phyloP scores from a whole-genome alignment of 2,888 invertebrate genomes.

The Euplagia quadripunctaria region DNA sequence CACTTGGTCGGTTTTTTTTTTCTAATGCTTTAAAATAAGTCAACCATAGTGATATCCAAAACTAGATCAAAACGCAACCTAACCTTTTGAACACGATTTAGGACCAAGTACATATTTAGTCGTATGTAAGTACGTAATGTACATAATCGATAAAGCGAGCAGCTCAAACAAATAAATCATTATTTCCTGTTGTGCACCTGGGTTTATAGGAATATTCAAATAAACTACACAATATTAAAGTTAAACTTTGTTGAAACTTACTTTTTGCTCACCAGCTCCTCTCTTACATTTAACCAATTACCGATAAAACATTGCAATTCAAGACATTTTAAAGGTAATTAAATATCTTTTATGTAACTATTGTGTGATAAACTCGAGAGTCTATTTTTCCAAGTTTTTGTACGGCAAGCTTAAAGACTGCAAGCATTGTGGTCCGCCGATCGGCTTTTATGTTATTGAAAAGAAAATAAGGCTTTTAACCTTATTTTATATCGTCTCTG shows the following conservation, averaged over 20 bases:
- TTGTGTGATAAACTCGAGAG: neutral
- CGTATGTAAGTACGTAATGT: too few relatives aligned
- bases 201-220: neutral
- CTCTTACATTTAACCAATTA: constrained; percentile 7
- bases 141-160: too few relatives aligned
- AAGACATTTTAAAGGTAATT: constrained; percentile 7
- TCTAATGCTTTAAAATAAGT: too few relatives aligned
- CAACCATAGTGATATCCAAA: too few relatives aligned
- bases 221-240: neutral
- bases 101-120: too few relatives aligned
- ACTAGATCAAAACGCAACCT: too few relatives aligned
- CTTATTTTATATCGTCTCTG: neutral
- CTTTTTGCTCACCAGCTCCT: neutral
- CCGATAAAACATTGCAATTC: constrained; percentile 8
- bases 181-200: neutral
- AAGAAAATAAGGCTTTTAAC: constrained; percentile 1
- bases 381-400: constrained; percentile 23
- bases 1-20: too few relatives aligned
- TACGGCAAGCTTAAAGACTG: constrained; percentile 32
- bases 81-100: too few relatives aligned
- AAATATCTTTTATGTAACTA: constrained; percentile 20
- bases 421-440: constrained; percentile 21
- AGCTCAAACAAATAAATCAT: neutral
- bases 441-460: constrained; percentile 27
- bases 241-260: neutral